Evolutionary conservation across 1,140 invertebrate genomes (phyloP), one percentile per base, ranked within the genome.

Genomic region (Penaeus japonicus): DNA sequence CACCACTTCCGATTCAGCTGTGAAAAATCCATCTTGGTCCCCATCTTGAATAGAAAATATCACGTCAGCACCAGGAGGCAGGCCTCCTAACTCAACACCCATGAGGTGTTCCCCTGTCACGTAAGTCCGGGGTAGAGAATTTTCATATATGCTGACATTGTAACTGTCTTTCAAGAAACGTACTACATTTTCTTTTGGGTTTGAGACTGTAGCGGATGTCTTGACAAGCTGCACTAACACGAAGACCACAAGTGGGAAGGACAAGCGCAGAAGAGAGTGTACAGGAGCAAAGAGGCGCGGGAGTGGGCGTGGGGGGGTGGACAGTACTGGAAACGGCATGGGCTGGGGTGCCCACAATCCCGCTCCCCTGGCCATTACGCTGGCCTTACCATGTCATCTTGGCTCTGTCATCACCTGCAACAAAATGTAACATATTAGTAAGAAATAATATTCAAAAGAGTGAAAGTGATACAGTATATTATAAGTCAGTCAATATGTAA

Each of bases 11-110:
- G 97, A 95, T 92, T 99, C 97, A 0, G 97, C 96, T 92, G 98
- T 98, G 93, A 99, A 99, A 92, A 98, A 96, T 91, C 96, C 96
- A 88, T 97, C 96, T 39, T 95, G 94, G 92, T 99, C 97, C 35
- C 97, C 97, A 89, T 94, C 94, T 20, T 95, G 93, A 92, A 99
- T 98, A 90, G 95, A 95, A 92, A 95, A 97, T 85, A 96, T 95
- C 17, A 99, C 94, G 18, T 92, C 91, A 0, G 92, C 88, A 10
- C 91, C 90, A 32, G 92, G 89, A 73, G 93, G 92, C 24, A 91
- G 85, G 17, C 75, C 78, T 1, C 98, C 98, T 89, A 93, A 73
- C n/a, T 91, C 92, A 47, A 96, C 95, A 10, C 96, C 96, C 95
- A 96, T 96, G 91, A 94, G 94, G 80, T 95, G 94, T 4, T 94